Conservation (phyloP, 2,888 invertebrate genomes). For the Pachymerium ferrugineum region DNA sequence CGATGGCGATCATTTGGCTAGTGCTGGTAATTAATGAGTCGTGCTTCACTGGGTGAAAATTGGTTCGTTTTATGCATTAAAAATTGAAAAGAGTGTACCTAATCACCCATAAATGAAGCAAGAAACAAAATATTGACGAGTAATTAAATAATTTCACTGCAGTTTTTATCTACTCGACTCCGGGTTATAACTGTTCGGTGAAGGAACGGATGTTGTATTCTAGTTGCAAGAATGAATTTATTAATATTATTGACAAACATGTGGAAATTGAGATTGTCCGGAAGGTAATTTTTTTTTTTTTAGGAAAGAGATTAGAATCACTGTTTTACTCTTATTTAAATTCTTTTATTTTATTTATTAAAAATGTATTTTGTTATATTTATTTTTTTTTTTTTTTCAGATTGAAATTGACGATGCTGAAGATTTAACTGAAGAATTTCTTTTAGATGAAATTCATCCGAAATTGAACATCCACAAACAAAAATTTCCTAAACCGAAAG, state of each 20-base stretch:
- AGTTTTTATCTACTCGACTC: conserved; percentile 99
- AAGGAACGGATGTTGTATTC: conserved; percentile 99
- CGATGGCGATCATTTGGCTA: conserved; percentile 83
- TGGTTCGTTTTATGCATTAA: neutral
- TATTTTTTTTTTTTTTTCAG: conserved; percentile 49
- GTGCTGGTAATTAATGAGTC: conserved; percentile 58
- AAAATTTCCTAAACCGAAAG: conserved; percentile 94
- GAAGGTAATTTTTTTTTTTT: conserved; percentile 59
- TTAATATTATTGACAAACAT: conserved; percentile 68
- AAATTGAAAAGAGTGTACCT: no score
- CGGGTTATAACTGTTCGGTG: conserved; percentile 90
- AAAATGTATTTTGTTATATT: neutral
- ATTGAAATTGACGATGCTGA: conserved; percentile 84
- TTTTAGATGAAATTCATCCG: conserved; percentile 91
- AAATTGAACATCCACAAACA: conserved; percentile 79
- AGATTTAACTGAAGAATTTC: conserved; percentile 81
- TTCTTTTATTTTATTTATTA: no score
- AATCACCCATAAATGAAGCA: no score
- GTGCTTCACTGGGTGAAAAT: neutral
- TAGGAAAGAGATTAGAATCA: neutral
- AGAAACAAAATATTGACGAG: no score
- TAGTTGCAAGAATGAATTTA: conserved; percentile 88
- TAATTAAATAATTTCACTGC: conserved; percentile 40
- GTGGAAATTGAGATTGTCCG: conserved; percentile 74
- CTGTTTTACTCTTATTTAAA: neutral